phyloP scores from a whole-genome alignment of 2,888 invertebrate species.

The Lacanobia oleracea region DNA sequence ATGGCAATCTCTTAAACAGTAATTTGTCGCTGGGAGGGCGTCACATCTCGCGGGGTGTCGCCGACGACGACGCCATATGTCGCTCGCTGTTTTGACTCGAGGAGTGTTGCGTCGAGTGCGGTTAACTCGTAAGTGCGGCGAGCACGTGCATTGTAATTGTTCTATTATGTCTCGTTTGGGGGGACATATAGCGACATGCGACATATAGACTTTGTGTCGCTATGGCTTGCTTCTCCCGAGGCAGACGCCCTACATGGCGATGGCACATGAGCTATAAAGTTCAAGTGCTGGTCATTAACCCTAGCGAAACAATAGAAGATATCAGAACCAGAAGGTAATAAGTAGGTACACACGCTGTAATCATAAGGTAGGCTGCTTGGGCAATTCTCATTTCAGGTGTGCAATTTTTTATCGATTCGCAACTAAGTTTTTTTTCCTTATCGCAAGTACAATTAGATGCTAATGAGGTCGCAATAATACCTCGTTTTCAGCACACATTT shows the following conservation, averaged over 20 bases:
- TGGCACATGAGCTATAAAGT: conserved; percentile 44
- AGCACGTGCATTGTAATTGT: conserved; percentile 80
- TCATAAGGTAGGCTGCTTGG: conserved; percentile 3
- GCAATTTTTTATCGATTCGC: conserved; percentile 14
- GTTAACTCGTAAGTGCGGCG: conserved; percentile 58
- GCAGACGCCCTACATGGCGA: conserved; percentile 22
- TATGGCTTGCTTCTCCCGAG: conserved; percentile 44
- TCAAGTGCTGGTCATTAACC: conserved; percentile 59
- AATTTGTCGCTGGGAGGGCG: conserved; percentile 80
- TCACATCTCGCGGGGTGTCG: conserved; percentile 32
- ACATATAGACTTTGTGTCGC: conserved; percentile 51
- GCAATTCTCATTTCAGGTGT: conserved; percentile 17
- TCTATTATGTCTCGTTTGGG: conserved; percentile 73
- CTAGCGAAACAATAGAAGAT: conserved; percentile 28
- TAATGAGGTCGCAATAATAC: conserved; percentile 3
- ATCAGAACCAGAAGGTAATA: conserved; percentile 9
- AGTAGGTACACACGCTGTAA: not conserved
- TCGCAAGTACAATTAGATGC: not conserved
- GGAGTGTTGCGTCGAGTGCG: conserved; percentile 53
- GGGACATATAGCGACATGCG: conserved; percentile 38
- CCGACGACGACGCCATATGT: conserved; percentile 82
- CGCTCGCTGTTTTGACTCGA: conserved; percentile 61
- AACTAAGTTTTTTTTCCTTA: conserved; percentile 10
- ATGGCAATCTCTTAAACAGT: conserved; percentile 88
- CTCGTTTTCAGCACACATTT: not conserved